Evolutionary conservation across 2,888 invertebrate species (phyloP).

Genomic region (Cotesia congregata): DNA sequence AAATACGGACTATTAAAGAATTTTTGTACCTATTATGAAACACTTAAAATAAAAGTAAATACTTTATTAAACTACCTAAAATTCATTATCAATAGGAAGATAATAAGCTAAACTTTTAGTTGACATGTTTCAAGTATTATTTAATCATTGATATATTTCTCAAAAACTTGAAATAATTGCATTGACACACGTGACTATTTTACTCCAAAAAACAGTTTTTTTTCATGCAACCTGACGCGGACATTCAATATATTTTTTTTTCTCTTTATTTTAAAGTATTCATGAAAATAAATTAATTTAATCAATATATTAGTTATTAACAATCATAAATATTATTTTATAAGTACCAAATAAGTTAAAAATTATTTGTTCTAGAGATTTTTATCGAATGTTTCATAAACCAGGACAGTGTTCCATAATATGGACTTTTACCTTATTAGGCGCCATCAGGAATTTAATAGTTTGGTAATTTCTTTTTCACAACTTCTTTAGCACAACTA

Average conservation of each 20-base stretch:
- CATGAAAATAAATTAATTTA: constrained; percentile 9
- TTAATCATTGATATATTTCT: constrained; percentile 25
- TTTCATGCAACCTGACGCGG: constrained; percentile 19
- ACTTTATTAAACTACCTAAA: constrained; percentile 21
- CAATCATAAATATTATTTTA: constrained; percentile 13
- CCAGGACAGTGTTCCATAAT: no score
- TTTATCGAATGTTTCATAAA: neutral
- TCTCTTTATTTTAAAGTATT: constrained; percentile 21
- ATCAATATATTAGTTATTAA: constrained; percentile 23
- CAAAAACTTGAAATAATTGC: constrained; percentile 11
- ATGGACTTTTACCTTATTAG: no score
- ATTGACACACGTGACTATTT: constrained; percentile 7
- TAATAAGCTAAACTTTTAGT: constrained; percentile 17
- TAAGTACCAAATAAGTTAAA: constrained; percentile 14
- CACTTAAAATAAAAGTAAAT: constrained; percentile 20
- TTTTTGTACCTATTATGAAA: constrained; percentile 23
- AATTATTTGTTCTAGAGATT: neutral
- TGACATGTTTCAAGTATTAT: constrained; percentile 18
- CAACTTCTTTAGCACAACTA: no score
- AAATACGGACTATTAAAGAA: constrained; percentile 22
- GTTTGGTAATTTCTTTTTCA: no score
- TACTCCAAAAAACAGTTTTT: constrained; percentile 1
- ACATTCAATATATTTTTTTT: constrained; percentile 20
- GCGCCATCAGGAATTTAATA: no score
- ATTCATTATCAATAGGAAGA: constrained; percentile 21